Base-by-base conservation (phyloP, 2,113 vertebrate species). In the Leptosomus discolor region DNA sequence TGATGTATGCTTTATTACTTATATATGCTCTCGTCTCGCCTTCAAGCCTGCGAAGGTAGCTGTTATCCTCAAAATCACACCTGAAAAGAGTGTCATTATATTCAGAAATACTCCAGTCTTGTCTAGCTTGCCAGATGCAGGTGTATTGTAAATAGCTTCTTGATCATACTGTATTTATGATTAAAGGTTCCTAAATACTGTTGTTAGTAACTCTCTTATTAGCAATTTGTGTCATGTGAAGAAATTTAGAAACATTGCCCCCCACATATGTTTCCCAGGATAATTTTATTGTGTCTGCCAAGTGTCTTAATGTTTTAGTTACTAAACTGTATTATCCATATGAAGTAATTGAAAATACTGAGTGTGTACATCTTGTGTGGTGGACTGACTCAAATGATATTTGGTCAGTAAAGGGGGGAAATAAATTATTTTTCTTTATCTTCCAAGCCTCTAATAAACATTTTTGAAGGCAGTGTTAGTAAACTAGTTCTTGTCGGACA, bases 191-290 rank as follows among this genome's bases (percentile, higher is more conserved):
- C 81, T 86, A 85, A 88, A 85, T 69, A 41, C 79, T 92, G 67
- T 71, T 97, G 88, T 92, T 97, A 92, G 46, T 86, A 94, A 95
- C 95, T 93, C 90, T 97, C 97, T 98, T 97, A 98, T 96, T 98
- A 98, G 96, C 23, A 97, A 93, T 97, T 98, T 98, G 97, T 98
- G 97, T 97, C 96, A 96, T 93, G 79, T 97, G 98, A 82, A 98
- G 96, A 85, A 73, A 41, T 68, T 93, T 90, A 45, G 41, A 94
- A 93, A 93, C 23, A 11, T 85, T 96, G 34, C 54, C 30, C 41
- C 48, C 30, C 34, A 8, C 32, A 24, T 71, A 48, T 67, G 41
- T 76, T 94, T 89, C 48, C 30, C 50, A 71, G 69, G 79, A 56
- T 68, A 50, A 37, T 87, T 91, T 94, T 64, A 43, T n/a, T 67